These are phyloP conservation scores for Anguilla obscura DNA, from an alignment of 2,797 vertebrate genomes.

Conservation along the genomic window DNA sequence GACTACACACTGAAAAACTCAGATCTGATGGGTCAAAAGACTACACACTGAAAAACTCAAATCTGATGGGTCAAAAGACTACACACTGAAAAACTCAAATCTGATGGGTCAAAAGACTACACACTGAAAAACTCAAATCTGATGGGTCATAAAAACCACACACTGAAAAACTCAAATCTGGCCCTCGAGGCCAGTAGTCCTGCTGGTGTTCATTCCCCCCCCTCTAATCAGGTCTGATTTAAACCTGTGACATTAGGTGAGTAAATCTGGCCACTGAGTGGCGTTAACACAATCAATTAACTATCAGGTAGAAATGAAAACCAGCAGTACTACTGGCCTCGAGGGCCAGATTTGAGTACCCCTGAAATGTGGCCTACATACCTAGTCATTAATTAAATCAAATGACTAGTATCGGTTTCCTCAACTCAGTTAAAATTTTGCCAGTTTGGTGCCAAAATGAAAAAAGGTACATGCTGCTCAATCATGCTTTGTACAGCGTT, in stretches of 20 bases:
- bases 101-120: too few species aligned
- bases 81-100: too few species aligned
- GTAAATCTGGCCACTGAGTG: not conserved
- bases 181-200: too few species aligned
- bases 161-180: too few species aligned
- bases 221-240: too few species aligned
- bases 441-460: not conserved
- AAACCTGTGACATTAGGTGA: too few species aligned
- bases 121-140: not conserved
- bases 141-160: not conserved
- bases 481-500: not conserved
- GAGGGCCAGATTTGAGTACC: not conserved
- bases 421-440: not conserved
- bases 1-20: too few species aligned
- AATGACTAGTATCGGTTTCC: not conserved
- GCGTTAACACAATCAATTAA: not conserved
- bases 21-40: not conserved
- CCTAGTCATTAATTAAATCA: not conserved
- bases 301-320: not conserved
- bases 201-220: too few species aligned
- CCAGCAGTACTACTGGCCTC: not conserved
- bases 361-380: not conserved
- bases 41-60: too few species aligned
- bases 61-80: too few species aligned
- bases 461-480: not conserved